Conservation (phyloP, 1,140 invertebrate species). For the Spodoptera litura region DNA sequence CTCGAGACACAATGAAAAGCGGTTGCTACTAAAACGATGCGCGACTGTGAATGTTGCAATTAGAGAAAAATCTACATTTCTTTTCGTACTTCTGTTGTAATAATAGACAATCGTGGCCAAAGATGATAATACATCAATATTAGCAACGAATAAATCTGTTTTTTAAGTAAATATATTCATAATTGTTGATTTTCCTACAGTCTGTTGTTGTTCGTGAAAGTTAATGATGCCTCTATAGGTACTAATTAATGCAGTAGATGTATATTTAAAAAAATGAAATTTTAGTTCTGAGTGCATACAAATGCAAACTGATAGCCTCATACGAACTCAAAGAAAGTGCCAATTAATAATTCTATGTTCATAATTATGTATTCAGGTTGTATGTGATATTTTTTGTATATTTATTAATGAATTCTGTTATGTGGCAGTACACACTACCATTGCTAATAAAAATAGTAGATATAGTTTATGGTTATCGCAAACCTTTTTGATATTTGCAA, state of each 20-base stretch:
- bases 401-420: not conserved
- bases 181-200: not conserved
- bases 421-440: not conserved
- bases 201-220: not conserved
- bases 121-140: no score
- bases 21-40: no score
- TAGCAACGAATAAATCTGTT: not conserved
- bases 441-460: no score
- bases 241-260: not conserved
- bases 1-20: no score
- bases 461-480: no score
- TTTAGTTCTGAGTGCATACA: constrained; percentile 9
- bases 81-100: no score
- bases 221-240: not conserved
- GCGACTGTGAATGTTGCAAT: no score
- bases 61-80: no score
- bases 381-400: not conserved
- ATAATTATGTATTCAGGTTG: constrained; percentile 16
- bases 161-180: not conserved
- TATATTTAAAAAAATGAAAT: not conserved
- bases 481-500: not conserved
- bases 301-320: constrained; percentile 8
- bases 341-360: constrained; percentile 10
- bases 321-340: not conserved
- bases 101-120: no score